phyloP scores from a whole-genome alignment of 2,888 invertebrate genomes.

The Aspidiotus rigidus region DNA sequence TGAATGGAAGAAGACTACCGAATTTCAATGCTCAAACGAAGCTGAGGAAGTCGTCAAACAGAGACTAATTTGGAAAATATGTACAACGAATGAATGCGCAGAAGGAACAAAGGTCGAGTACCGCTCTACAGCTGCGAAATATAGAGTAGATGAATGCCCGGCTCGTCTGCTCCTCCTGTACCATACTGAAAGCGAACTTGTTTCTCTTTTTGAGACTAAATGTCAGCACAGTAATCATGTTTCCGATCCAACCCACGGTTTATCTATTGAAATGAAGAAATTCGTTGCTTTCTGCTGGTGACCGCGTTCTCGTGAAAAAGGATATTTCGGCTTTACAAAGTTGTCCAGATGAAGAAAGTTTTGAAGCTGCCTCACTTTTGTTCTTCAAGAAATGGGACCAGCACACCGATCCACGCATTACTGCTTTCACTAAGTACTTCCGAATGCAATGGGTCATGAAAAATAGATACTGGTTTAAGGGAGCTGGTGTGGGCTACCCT shows the following conservation, averaged over 20 bases:
- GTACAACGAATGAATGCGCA: constrained; percentile 37
- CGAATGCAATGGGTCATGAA: too few species aligned
- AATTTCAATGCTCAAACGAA: neutral
- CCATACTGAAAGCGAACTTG: constrained; percentile 1
- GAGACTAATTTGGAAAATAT: neutral
- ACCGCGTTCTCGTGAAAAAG: constrained; percentile 5
- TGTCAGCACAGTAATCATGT: constrained; percentile 12
- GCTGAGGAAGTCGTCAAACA: neutral
- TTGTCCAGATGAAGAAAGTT: neutral
- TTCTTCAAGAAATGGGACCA: too few species aligned
- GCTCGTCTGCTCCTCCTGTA: too few species aligned
- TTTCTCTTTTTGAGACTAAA: constrained; percentile 23
- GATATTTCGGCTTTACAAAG: neutral
- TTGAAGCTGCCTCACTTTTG: neutral
- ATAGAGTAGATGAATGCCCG: constrained; percentile 26
- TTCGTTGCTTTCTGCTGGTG: constrained; percentile 14
- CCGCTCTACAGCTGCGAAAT: constrained; percentile 20
- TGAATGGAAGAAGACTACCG: neutral
- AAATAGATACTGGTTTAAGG: too few species aligned
- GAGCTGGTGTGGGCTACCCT: too few species aligned
- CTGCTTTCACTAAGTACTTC: too few species aligned
- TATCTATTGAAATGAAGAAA: neutral
- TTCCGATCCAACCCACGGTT: neutral
- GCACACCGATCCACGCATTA: too few species aligned
- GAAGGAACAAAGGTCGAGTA: constrained; percentile 38